Base-by-base conservation (phyloP, 2,888 invertebrate species). In the Tanytarsus gracilentus region DNA sequence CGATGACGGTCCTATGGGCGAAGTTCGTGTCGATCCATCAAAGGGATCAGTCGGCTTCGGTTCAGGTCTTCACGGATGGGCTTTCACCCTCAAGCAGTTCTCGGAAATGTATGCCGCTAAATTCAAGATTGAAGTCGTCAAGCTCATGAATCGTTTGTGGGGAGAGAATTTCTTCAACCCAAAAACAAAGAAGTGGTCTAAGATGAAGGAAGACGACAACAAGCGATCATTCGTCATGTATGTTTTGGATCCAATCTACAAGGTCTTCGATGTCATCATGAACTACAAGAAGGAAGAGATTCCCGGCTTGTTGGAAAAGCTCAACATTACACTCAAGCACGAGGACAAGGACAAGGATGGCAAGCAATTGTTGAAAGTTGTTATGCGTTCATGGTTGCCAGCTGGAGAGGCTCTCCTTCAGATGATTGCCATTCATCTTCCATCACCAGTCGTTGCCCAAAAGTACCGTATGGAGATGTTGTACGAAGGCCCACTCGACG, bases 341-440 rank as follows among this genome's bases (percentile, higher is more conserved):
- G 99, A 99, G 73, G 99, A 99, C 71, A 85, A 88, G 70, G 97
- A 98, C 65, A 89, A 94, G 76, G 94, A 95, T 66, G 97, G 96
- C 68, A 99, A 99, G 74, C 88, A 85, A 63, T 79, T 99, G 65
- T 81, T 99, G 68, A 99, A 99, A 82, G 86, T 91, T 66, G 91
- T 99, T 64, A 99, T 99, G 98, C 86, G 98, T 68, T 91, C 91
- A 63, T 99, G 99, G 99, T 79, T 99, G 76, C 99, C 99, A 61
- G 99, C 99, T 72, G 99, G 99, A 67, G 98, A 99, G 76, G 95
- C 99, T 69, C 79, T 99, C 69, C 91, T 99, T 78, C 97, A 99
- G 83, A 99, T 99, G 99, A 99, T 99, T 77, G 94, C 96, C 77
- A 96, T 99, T 74, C 99, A 99, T 74, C 80, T 99, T 74, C 99